Base-by-base conservation (phyloP, 2,888 invertebrate genomes). In the Octonoba sinensis region DNA sequence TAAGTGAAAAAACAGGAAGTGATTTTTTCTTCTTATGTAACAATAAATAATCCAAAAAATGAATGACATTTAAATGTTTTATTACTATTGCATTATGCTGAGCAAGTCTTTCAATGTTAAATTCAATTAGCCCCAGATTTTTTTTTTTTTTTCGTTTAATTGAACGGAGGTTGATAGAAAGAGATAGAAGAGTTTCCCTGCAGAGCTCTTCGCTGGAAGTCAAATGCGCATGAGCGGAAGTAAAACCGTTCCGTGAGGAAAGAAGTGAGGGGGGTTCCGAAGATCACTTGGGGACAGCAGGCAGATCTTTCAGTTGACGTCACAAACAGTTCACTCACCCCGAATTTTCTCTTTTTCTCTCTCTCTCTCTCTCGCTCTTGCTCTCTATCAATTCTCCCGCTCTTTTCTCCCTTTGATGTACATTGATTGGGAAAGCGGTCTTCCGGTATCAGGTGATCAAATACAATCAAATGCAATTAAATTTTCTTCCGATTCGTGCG, bases 161-260 rank as follows among this genome's bases (percentile, higher is more conserved):
- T 36, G 8, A 36, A 36, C 36, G 36, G 36, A 36, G 36, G 11
- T 11, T 8, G 36, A 36, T 1, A 36, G 36, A 8, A 11, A 36
- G 11, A 36, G 36, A 11, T 1, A 1, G 1, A 11, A 6, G 3
- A 36, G 36, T 36, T 62, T 60, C 27, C 16, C 46, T 24, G 13
- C 46, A 62, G 1, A 36, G 36, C 36, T 65, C 57, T 75, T 64
- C 64, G 47, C 60, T 75, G 67, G 56, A 36, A 22, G 49, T 49
- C 44, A 16, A 73, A 3, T 69, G 79, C 79, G 79, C 79, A 79
- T 73, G 73, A 73, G 73, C 79, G 79, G 79, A 79, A 79, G 73
- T 73, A 59, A 69, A 67, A 15, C n/a, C 56, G 67, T 79, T 66
- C 66, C 78, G 72, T 72, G 78, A 36, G 36, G 36, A 36, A 36